Conservation (phyloP, 23 tunicate species). For the Styela plicata region DNA sequence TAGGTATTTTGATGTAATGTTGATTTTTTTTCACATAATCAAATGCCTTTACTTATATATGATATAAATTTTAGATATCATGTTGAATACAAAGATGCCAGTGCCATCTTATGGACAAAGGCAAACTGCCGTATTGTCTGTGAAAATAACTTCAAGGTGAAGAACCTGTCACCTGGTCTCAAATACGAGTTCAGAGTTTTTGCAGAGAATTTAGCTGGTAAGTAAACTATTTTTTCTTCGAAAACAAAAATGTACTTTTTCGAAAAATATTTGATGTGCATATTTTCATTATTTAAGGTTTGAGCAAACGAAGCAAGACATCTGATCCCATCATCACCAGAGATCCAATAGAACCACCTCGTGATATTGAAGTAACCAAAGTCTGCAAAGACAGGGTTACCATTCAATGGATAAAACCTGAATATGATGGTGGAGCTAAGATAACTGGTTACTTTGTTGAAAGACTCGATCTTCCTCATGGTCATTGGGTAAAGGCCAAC, state of each 20-base stretch:
- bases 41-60: neutral
- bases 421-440: conserved; percentile 91
- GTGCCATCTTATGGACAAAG: conserved; percentile 87
- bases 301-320: conserved; percentile 53
- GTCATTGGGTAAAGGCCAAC: conserved; percentile 91
- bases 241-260: no score
- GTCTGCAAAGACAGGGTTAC: conserved; percentile 37
- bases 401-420: conserved; percentile 72
- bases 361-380: conserved; percentile 48
- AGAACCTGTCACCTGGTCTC: conserved; percentile 64
- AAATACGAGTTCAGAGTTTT: conserved; percentile 77
- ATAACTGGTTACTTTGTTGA: conserved; percentile 82
- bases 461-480: conserved; percentile 65
- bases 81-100: conserved; percentile 80
- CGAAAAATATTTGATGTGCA: no score
- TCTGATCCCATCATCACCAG: conserved; percentile 64
- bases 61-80: conserved; percentile 43
- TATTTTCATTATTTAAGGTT: conserved; percentile 1
- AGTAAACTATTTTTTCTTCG: no score
- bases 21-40: neutral
- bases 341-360: conserved; percentile 96
- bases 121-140: conserved; percentile 70
- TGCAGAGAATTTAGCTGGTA: conserved; percentile 85
- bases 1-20: neutral
- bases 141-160: conserved; percentile 66